Evolutionary conservation across 2,113 vertebrate species (phyloP).

Genomic region (Rattus norvegicus): GRCr8 NC_086024.1:23535001-23535500

Average conservation of each 20-base stretch:
- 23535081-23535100: background rate
- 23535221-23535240: background rate
- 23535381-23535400: background rate
- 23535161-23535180: background rate
- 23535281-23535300: background rate
- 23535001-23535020: constrained; percentile 3
- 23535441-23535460: background rate
- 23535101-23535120: constrained; percentile 18
- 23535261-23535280: background rate
- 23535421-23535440: constrained; percentile 12
- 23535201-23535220: background rate
- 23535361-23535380: background rate
- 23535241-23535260: constrained; percentile 1
- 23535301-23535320: background rate
- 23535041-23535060: constrained; percentile 29
- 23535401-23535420: background rate
- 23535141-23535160: background rate
- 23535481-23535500: background rate
- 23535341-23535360: background rate
- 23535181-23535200: background rate
- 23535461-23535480: background rate
- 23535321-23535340: background rate
- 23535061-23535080: constrained; percentile 43
- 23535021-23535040: constrained; percentile 32
- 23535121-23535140: background rate